Percentiles rank a stretch among this genome's conserved stretches.
These are phyloP conservation scores for Nasonia giraulti DNA, from an alignment of 1,140 invertebrate species.

Conservation along the genomic window DNA sequence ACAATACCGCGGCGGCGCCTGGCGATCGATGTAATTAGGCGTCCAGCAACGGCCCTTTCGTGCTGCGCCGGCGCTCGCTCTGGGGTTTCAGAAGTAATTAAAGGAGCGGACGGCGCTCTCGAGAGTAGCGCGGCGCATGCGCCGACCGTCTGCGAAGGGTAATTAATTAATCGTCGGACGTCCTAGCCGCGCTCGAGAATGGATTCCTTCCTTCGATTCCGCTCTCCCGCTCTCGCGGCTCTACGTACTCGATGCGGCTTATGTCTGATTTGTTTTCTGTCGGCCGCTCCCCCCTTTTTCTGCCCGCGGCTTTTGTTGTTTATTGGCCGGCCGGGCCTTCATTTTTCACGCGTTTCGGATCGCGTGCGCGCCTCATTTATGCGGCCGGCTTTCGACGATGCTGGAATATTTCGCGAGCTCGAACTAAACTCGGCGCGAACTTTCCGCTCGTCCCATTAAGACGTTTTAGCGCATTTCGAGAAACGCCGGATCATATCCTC, in stretches of 20 bases:
- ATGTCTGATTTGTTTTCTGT: constrained; percentile 2
- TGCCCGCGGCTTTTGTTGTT: constrained; percentile 29
- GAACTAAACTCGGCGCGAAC: constrained; percentile 16
- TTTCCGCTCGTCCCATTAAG: constrained; percentile 59
- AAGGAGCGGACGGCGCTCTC: constrained; percentile 38
- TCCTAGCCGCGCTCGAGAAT: constrained; percentile 41
- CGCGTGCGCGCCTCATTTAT: neutral
- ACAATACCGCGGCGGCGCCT: constrained; percentile 2
- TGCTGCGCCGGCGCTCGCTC: constrained; percentile 12
- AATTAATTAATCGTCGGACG: constrained; percentile 61
- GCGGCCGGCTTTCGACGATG: neutral
- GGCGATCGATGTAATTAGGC: constrained; percentile 52
- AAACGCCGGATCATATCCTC: constrained; percentile 48
- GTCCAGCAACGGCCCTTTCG: constrained; percentile 39
- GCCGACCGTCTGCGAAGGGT: constrained; percentile 27
- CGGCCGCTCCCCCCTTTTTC: constrained; percentile 9
- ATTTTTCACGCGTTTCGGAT: constrained; percentile 34
- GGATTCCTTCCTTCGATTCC: constrained; percentile 43
- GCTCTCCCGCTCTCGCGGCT: neutral
- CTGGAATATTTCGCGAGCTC: neutral
- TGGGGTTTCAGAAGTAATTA: constrained; percentile 60
- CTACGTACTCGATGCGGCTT: neutral
- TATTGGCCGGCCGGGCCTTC: constrained; percentile 13
- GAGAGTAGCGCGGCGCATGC: constrained; percentile 1
- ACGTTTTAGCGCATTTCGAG: constrained; percentile 67